These are phyloP conservation scores for Ctenicera cuprea DNA, from an alignment of 2,888 invertebrate genomes.

Conservation along the genomic window DNA sequence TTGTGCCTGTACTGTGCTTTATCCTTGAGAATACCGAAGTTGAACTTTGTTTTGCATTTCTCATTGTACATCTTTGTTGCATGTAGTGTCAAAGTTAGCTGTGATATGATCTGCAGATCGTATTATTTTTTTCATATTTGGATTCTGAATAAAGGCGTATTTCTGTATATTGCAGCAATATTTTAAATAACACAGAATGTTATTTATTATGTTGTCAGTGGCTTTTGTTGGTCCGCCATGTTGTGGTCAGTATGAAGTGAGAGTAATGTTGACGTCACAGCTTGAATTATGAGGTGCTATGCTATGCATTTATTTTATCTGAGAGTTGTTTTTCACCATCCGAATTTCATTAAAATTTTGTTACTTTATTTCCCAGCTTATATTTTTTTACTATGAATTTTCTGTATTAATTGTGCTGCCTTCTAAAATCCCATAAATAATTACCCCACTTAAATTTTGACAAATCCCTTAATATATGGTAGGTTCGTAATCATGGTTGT, in stretches of 20 bases:
- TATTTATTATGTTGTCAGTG: constrained; percentile 54
- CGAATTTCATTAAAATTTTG: constrained; percentile 48
- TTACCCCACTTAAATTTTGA: constrained; percentile 56
- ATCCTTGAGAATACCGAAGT: constrained; percentile 8
- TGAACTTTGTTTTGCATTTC: background rate
- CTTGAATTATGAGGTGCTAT: constrained; percentile 58
- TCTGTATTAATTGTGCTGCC: constrained; percentile 49
- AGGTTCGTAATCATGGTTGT: constrained; percentile 60
- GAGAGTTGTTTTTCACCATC: constrained; percentile 43
- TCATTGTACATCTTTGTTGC: constrained; percentile 36
- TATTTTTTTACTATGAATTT: constrained; percentile 45
- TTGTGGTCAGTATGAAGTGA: constrained; percentile 55
- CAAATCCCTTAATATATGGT: constrained; percentile 60
- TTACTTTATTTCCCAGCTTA: constrained; percentile 41
- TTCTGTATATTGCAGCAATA: constrained; percentile 51
- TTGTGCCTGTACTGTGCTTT: constrained; percentile 8
- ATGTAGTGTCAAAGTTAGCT: constrained; percentile 44
- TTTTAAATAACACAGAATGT: constrained; percentile 52
- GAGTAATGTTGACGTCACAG: constrained; percentile 55
- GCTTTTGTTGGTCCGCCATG: constrained; percentile 60
- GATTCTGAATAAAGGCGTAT: constrained; percentile 45
- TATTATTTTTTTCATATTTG: constrained; percentile 48
- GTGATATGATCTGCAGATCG: constrained; percentile 56
- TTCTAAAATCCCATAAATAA: constrained; percentile 53
- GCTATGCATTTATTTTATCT: constrained; percentile 50